A percentile compares a stretch with the other conserved stretches of the same genome.
Evolutionary conservation across 37 sponge, comb jelly and placozoan genomes (phyloP).

Genomic region (Haliclona indistincta): DNA sequence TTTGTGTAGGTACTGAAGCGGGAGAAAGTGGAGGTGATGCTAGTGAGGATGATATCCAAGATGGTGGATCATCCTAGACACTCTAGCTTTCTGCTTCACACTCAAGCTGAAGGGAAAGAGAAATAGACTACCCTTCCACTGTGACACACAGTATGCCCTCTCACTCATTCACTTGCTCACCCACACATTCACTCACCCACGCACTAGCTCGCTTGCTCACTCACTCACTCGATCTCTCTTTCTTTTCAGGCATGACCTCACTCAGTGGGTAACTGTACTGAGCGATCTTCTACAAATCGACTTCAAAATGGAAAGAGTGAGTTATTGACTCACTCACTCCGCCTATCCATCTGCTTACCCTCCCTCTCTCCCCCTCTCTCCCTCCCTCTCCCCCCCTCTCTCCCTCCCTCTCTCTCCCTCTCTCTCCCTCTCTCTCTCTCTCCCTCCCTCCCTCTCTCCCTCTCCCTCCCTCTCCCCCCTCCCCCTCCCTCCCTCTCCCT

Average conservation of each 20-base stretch:
- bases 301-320: conserved; percentile 35
- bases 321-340: neutral
- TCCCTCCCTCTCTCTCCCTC: too few species aligned
- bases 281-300: conserved; percentile 4
- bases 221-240: neutral
- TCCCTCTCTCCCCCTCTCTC: neutral
- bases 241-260: conserved; percentile 13
- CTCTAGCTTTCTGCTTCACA: conserved; percentile 53
- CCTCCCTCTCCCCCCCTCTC: neutral
- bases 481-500: neutral
- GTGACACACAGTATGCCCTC: too few species aligned
- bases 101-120: conserved; percentile 46
- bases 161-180: too few species aligned
- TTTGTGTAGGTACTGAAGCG: conserved; percentile 40
- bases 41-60: conserved; percentile 20
- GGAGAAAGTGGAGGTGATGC: conserved; percentile 49
- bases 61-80: conserved; percentile 65
- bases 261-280: neutral
- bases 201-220: neutral
- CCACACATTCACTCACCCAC: too few species aligned
- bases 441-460: too few species aligned
- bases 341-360: neutral
- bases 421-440: too few species aligned
- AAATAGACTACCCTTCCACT: conserved; percentile 38
- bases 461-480: too few species aligned